Evolutionary conservation across 2,888 invertebrate genomes (phyloP).

Genomic region (Heteropelma amictum): DNA sequence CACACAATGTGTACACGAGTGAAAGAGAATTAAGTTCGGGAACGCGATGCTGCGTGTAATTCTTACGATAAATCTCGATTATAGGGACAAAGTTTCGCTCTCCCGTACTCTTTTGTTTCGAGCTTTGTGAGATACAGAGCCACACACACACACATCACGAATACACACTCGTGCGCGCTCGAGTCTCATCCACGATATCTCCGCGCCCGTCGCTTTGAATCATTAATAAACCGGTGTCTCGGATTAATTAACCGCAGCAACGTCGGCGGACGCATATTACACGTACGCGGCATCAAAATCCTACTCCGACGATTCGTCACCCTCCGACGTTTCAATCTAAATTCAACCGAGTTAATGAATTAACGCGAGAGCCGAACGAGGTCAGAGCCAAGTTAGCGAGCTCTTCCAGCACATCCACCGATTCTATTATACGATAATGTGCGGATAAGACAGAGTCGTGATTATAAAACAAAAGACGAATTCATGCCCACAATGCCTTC

Average conservation of each 20-base stretch:
- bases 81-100: constrained; percentile 31
- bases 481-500: too few relatives aligned
- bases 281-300: constrained; percentile 46
- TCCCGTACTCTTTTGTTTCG: not conserved
- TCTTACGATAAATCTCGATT: constrained; percentile 42
- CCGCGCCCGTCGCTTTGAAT: constrained; percentile 47
- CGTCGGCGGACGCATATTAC: constrained; percentile 30
- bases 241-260: constrained; percentile 51
- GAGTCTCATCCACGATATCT: constrained; percentile 31
- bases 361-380: constrained; percentile 51
- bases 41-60: constrained; percentile 20
- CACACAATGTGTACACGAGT: constrained; percentile 8
- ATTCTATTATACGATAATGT: not conserved
- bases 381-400: not conserved
- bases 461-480: not conserved
- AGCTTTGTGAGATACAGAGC: constrained; percentile 24
- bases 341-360: constrained; percentile 64
- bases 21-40: constrained; percentile 10
- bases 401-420: constrained; percentile 1
- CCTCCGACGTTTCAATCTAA: constrained; percentile 73
- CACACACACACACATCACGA: not conserved
- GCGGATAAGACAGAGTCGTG: not conserved
- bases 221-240: constrained; percentile 55
- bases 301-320: constrained; percentile 68
- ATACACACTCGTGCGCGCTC: not conserved